A percentile compares a stretch with the other conserved stretches of the same genome.
Evolutionary conservation across 2,113 vertebrate species (phyloP).

Genomic region (Ifrita kowaldi): DNA sequence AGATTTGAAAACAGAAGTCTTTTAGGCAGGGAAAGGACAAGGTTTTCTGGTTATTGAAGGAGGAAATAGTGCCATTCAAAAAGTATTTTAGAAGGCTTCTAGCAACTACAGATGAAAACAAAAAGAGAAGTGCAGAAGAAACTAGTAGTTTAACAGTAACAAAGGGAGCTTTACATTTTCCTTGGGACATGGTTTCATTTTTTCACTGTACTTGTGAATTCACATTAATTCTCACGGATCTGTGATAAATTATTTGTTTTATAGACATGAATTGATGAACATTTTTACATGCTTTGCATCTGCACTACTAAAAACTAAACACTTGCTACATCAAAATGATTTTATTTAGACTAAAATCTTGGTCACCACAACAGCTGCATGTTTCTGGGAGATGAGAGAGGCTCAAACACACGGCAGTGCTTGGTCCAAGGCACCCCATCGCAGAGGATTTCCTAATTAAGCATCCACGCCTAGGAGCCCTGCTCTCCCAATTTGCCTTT

Average conservation of each 20-base stretch:
- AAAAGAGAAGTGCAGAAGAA: neutral
- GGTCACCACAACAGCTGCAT: conserved; percentile 2
- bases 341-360: conserved; percentile 17
- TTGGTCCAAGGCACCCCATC: neutral
- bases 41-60: neutral
- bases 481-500: conserved; percentile 58
- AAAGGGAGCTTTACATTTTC: neutral
- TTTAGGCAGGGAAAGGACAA: neutral
- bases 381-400: conserved; percentile 46
- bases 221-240: neutral
- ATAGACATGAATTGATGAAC: neutral
- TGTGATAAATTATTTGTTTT: neutral
- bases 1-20: neutral
- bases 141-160: neutral
- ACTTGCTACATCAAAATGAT: neutral
- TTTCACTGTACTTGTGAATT: neutral
- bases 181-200: neutral
- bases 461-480: conserved; percentile 14
- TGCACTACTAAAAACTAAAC: neutral
- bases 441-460: conserved; percentile 65
- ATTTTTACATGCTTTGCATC: neutral
- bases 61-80: neutral
- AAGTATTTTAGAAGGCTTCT: neutral
- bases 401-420: neutral
- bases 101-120: neutral